Evolutionary conservation across 53 echinoderm and acorn worm species (phyloP).

Genomic region (Henricia sp.): DNA sequence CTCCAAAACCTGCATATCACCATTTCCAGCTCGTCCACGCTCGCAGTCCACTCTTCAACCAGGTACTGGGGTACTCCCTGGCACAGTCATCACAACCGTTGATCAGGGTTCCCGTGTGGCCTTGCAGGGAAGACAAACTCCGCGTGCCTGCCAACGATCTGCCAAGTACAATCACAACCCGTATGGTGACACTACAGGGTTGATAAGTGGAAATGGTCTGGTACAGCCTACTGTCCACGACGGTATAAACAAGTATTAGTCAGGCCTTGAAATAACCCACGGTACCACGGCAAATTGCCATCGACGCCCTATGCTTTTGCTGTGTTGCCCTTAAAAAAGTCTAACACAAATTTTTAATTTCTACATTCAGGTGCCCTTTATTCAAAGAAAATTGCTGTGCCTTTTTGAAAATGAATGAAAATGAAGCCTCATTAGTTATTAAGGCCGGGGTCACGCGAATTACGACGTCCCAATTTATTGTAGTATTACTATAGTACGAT

Average conservation of each 20-base stretch:
- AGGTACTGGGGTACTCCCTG: neutral
- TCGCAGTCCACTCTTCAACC: slow-evolving; percentile 22
- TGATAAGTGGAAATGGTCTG: slow-evolving; percentile 38
- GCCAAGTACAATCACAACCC: neutral
- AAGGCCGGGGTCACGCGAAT: too few species aligned
- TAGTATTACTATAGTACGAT: too few species aligned
- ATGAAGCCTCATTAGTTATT: too few species aligned
- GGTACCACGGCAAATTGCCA: too few species aligned
- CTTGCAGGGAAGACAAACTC: neutral
- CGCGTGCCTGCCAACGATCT: neutral
- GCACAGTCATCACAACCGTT: neutral
- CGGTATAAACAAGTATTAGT: neutral
- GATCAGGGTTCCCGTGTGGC: neutral
- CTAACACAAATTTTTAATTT: too few species aligned
- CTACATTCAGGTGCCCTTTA: too few species aligned
- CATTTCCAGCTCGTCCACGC: neutral
- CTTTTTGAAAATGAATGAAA: too few species aligned
- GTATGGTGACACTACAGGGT: neutral
- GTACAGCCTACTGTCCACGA: neutral
- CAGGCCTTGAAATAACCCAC: too few species aligned
- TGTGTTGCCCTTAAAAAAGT: neutral
- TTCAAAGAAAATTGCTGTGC: too few species aligned
- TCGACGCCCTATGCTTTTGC: too few species aligned
- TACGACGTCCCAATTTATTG: too few species aligned
- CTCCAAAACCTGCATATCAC: neutral